Evolutionary conservation across 2,113 vertebrate species (phyloP), one percentile per base, ranked within the genome.

Genomic region (Crypturellus undulatus): DNA sequence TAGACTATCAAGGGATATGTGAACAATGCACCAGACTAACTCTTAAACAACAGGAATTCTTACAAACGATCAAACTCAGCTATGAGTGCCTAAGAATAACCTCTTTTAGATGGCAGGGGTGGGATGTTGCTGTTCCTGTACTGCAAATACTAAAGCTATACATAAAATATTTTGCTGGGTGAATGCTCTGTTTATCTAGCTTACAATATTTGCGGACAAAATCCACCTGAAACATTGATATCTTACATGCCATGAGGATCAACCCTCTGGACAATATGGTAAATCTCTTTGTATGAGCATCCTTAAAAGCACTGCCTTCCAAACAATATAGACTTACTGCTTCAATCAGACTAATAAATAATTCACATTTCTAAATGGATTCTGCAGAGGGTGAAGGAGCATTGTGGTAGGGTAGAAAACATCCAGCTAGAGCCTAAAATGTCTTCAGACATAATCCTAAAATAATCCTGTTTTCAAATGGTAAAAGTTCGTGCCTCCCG

Each of bases 401-500:
- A 1, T 75, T 42, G 56, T 87, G 58, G 40, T 67, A 94, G 83
- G 36, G 40, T 83, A 65, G 62, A 63, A 72, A 95, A 91, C 54
- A 85, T 84, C 59, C 65, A 89, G 58, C 42, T 83, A 70, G 30
- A 96, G 68, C 82, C 88, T 87, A 94, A 89, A 77, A 92, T 51
- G 24, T 93, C 92, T 96, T 96, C 71, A 88, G 81, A 95, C 51
- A 70, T 95, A 97, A 96, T 97, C 86, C 83, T 89, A 75, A 95
- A 97, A 87, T 94, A 91, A 97, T 96, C 89, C 84, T 92, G 34
- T 93, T 96, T 97, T 93, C 84, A 93, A 95, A 96, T 60, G 67
- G 94, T 92, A 87, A 84, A 97, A 96, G 96, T 96, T 96, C 51
- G 73, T 97, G 96, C 95, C 92, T 97, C 88, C 94, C 89, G 95